These are phyloP conservation scores for Centroberyx gerrardi DNA, from an alignment of 2,797 vertebrate species.

Conservation along the genomic window DNA sequence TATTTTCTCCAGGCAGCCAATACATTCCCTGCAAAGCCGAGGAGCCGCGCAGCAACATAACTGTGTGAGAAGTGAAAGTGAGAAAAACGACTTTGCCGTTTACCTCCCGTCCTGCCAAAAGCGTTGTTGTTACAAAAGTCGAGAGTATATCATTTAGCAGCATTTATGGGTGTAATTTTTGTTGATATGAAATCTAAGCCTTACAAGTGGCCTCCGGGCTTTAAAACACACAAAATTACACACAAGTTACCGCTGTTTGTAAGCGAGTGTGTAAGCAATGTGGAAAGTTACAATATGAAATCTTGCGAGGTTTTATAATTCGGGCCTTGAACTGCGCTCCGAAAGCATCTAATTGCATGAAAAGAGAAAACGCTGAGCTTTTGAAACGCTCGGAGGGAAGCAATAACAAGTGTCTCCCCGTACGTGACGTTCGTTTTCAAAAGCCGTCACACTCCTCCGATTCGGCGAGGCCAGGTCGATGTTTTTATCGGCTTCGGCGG, in stretches of 20 bases:
- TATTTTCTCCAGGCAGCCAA: slow-evolving; percentile 18
- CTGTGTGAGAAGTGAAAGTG: neutral
- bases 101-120: neutral
- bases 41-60: neutral
- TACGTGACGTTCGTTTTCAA: neutral
- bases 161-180: slow-evolving; percentile 5
- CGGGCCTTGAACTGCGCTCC: neutral
- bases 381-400: slow-evolving; percentile 10
- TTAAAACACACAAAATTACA: too few relatives aligned
- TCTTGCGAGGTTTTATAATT: neutral
- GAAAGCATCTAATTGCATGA: neutral
- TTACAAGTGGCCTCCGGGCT: neutral
- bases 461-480: slow-evolving; percentile 16
- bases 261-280: neutral
- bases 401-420: neutral
- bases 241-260: neutral
- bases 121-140: neutral
- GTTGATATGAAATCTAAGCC: slow-evolving; percentile 12
- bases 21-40: slow-evolving; percentile 6
- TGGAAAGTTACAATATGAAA: neutral
- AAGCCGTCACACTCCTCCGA: neutral
- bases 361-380: slow-evolving; percentile 14
- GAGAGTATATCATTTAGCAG: slow-evolving; percentile 9
- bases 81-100: neutral
- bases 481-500: neutral